phyloP scores from a whole-genome alignment of 2,797 vertebrate genomes.

The Salarias fasciatus region DNA sequence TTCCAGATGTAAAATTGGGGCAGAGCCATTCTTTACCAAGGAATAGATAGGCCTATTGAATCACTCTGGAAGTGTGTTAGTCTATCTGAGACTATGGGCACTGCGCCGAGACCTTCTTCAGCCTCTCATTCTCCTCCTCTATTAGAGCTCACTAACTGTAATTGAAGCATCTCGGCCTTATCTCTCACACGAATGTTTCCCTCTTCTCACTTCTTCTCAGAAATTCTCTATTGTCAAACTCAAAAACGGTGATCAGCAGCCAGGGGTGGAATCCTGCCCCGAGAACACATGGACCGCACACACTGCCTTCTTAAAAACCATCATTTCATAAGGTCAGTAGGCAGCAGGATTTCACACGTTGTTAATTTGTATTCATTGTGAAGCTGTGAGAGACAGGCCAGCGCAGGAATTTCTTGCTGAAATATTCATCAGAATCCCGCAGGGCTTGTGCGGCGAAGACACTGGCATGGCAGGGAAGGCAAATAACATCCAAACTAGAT shows the following conservation, averaged over 20 bases:
- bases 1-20: conserved; percentile 50
- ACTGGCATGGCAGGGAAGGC: conserved; percentile 42
- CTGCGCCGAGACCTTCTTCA: conserved; percentile 3
- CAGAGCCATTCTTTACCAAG: conserved; percentile 28
- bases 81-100: conserved; percentile 27
- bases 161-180: conserved; percentile 16
- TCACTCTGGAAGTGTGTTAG: conserved; percentile 23
- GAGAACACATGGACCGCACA: conserved; percentile 17
- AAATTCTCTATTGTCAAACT: neutral
- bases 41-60: conserved; percentile 34
- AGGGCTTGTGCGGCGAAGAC: conserved; percentile 57
- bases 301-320: conserved; percentile 17
- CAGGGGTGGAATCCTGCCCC: conserved; percentile 8
- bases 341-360: conserved; percentile 59
- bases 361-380: conserved; percentile 72
- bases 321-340: conserved; percentile 37
- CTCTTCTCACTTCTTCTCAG: neutral
- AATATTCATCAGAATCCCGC: conserved; percentile 66
- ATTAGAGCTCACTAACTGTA: conserved; percentile 8
- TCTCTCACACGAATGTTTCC: neutral
- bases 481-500: conserved; percentile 60
- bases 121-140: conserved; percentile 1
- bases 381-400: conserved; percentile 51
- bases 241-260: neutral
- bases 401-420: conserved; percentile 48